These are phyloP conservation scores for Sebastes wilsoni DNA, from an alignment of 2,797 vertebrate genomes.

Conservation along the genomic window DNA sequence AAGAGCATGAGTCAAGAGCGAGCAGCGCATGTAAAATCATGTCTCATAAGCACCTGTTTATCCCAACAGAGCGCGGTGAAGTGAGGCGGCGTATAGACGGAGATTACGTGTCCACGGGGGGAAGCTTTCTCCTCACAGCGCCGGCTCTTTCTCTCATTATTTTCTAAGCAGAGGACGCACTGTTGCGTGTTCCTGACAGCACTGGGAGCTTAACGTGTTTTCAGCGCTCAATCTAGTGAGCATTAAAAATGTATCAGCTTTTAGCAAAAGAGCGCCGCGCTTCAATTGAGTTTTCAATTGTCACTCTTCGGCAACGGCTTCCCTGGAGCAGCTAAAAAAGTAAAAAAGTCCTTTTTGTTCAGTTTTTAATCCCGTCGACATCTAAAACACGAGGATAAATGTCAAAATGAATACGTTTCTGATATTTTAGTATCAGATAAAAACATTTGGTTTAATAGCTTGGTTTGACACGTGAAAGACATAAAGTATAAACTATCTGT, in stretches of 20 bases:
- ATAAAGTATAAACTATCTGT: background rate
- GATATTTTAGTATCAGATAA: background rate
- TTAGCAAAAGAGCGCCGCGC: background rate
- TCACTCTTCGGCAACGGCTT: background rate
- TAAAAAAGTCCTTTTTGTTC: background rate
- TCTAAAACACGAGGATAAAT: background rate
- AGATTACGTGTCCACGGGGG: slow-evolving; percentile 8
- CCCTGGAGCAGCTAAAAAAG: background rate
- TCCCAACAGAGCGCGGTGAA: slow-evolving; percentile 1
- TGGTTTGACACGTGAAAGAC: background rate
- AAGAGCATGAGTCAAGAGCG: slow-evolving; percentile 40
- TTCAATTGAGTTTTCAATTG: slow-evolving; percentile 4
- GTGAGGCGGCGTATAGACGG: background rate
- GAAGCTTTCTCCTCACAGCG: background rate
- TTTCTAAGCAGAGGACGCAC: slow-evolving; percentile 8
- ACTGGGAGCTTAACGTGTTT: slow-evolving; percentile 21
- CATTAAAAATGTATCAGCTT: slow-evolving; percentile 18
- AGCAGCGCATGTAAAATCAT: slow-evolving; percentile 9
- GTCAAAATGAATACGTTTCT: background rate
- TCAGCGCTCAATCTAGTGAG: background rate
- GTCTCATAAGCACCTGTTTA: slow-evolving; percentile 45
- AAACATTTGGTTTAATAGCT: background rate
- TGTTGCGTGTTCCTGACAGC: slow-evolving; percentile 14
- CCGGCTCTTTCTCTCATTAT: slow-evolving; percentile 19
- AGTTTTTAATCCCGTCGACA: background rate